These are phyloP conservation scores for Drosophila ananassae DNA, from an alignment of 1,140 invertebrate species.

Conservation along the genomic window DNA sequence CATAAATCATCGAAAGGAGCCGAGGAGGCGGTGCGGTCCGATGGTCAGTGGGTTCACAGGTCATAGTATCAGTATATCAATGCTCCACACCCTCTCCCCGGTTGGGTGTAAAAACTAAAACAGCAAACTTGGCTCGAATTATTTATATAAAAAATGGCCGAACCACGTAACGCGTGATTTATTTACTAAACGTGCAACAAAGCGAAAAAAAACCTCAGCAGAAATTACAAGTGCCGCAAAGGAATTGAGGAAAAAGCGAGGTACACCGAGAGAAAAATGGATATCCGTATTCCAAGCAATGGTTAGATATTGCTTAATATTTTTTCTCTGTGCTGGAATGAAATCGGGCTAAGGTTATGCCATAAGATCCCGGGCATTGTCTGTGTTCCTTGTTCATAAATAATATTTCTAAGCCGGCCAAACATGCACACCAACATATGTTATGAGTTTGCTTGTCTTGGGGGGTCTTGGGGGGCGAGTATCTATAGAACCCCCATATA, in stretches of 20 bases:
- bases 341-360: slow-evolving; percentile 1
- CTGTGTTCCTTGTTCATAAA: slow-evolving; percentile 76
- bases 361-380: slow-evolving; percentile 51
- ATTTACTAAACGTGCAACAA: slow-evolving; percentile 81
- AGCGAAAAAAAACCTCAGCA: slow-evolving; percentile 69
- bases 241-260: slow-evolving; percentile 6
- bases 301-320: too few relatives aligned
- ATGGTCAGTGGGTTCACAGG: slow-evolving; percentile 45
- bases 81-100: slow-evolving; percentile 18
- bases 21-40: slow-evolving; percentile 41
- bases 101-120: slow-evolving; percentile 36
- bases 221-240: slow-evolving; percentile 67
- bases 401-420: slow-evolving; percentile 73
- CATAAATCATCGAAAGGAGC: slow-evolving; percentile 68
- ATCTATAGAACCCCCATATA: slow-evolving; percentile 22
- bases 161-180: slow-evolving; percentile 77
- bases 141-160: slow-evolving; percentile 78
- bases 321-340: slow-evolving; percentile 11
- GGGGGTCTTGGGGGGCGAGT: slow-evolving; percentile 8
- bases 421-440: slow-evolving; percentile 71
- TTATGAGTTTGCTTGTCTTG: slow-evolving; percentile 37
- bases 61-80: slow-evolving; percentile 52
- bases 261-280: slow-evolving; percentile 7
- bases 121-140: slow-evolving; percentile 68
- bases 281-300: neutral